A percentile compares a stretch with the other conserved stretches of the same genome.
These are phyloP conservation scores for Elgaria multicarinata DNA, from an alignment of 2,113 vertebrate species.

Conservation along the genomic window DNA sequence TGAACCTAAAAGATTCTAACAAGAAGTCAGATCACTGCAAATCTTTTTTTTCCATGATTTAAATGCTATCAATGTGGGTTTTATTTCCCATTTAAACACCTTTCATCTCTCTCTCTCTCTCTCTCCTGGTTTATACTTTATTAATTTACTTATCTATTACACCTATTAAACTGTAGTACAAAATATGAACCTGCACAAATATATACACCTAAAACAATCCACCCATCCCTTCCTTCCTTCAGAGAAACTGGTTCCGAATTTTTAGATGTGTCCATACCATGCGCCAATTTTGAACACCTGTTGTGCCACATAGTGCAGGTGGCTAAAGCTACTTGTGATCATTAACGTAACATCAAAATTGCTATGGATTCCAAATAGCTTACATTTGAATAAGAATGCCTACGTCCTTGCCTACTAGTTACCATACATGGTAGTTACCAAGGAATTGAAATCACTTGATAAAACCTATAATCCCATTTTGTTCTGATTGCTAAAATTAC, in stretches of 20 bases:
- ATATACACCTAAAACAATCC: background rate
- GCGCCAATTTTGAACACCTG: constrained; percentile 39
- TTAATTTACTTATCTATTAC: background rate
- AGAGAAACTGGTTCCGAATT: background rate
- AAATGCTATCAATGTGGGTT: background rate
- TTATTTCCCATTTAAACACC: background rate
- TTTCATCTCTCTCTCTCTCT: too few relatives aligned
- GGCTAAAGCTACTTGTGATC: constrained; percentile 41
- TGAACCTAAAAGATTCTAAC: background rate
- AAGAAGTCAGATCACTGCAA: background rate
- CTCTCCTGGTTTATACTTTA: background rate
- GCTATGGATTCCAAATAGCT: constrained; percentile 39
- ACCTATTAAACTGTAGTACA: background rate
- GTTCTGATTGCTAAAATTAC: constrained; percentile 53
- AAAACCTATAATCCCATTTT: constrained; percentile 53
- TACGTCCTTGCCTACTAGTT: constrained; percentile 45
- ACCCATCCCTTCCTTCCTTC: background rate
- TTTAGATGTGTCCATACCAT: background rate
- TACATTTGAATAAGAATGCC: constrained; percentile 60
- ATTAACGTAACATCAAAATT: constrained; percentile 50
- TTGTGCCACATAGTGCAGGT: constrained; percentile 41
- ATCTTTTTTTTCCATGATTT: background rate
- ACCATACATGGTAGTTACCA: constrained; percentile 31
- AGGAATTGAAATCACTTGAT: constrained; percentile 54
- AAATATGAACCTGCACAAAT: background rate